Evolutionary conservation across 2,113 vertebrate genomes (phyloP), one percentile per base, ranked within the genome.

Genomic region (Bagarius yarrelli): DNA sequence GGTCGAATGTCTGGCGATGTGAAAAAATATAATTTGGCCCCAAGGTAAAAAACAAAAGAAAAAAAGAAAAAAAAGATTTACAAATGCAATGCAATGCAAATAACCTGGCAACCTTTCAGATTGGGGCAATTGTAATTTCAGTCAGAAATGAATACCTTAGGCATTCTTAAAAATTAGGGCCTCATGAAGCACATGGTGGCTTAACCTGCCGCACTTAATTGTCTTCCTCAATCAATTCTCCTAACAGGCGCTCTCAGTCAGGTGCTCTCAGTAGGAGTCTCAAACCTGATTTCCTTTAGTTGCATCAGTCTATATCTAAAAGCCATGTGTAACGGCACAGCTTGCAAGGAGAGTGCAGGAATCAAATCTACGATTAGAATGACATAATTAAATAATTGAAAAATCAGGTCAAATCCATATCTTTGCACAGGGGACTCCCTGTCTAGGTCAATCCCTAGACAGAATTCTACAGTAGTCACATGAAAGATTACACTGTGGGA

Each of bases 341-440:
- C 76, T 82, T 52, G 61, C 71, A 61, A 72, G 56, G 83, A 84
- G 47, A 78, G 47, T 72, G 27, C 18, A 79, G 59, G 71, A 76
- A 75, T 60, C 69, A 84, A 75, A 84, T 84, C 72, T 44, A 67
- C 70, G 79, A 84, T 82, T 79, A 79, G 44, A 82, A 75, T 81
- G 25, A 78, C 77, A 75, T 82, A 84, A 84, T 84, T 82, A 84
- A 78, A 55, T 32, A 71, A 34, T 52, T 59, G 16, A 36, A 69
- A 82, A 84, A 81, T 71, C 59, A 82, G 83, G 83, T 78, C 80
- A 79, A 67, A 74, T 69, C 60, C 19, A 57, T 81, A 72, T 78
- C 60, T 56, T 27, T 78, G 60, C 60, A 64, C 44, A 8, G 44
- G 61, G 32, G 81, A 79, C 77, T 55, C 61, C 76, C 64, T 64